Evolutionary conservation across 2,113 vertebrate genomes (phyloP).

Genomic region (Bubo scandiacus): DNA sequence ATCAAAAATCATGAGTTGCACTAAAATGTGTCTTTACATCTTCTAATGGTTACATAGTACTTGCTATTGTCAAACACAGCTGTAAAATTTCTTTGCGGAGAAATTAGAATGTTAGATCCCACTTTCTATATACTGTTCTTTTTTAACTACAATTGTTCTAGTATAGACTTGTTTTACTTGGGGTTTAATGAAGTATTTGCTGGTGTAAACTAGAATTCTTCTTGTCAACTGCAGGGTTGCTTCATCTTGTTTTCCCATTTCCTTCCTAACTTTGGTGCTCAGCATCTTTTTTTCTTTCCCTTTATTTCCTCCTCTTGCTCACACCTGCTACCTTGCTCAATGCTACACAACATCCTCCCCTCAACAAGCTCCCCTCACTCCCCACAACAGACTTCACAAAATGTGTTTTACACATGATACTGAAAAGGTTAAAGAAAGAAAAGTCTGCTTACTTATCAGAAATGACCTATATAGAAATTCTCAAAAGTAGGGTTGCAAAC

Average conservation of each 20-base stretch:
- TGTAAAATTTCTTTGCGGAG: conserved; percentile 6
- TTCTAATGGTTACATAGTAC: neutral
- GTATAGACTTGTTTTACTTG: neutral
- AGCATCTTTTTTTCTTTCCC: neutral
- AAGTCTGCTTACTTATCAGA: neutral
- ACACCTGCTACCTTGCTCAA: neutral
- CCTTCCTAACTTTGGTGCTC: neutral
- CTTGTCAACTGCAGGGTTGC: neutral
- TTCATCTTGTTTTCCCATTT: conserved; percentile 3
- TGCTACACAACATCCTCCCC: neutral
- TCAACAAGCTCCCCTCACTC: neutral
- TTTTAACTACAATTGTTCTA: neutral
- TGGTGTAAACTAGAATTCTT: neutral
- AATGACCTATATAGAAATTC: neutral
- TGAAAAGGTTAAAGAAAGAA: neutral
- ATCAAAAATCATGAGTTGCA: neutral
- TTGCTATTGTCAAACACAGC: neutral
- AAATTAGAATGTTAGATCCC: neutral
- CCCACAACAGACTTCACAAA: neutral
- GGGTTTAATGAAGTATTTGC: neutral
- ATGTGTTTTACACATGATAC: fast-evolving
- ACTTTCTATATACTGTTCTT: neutral
- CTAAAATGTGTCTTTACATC: neutral
- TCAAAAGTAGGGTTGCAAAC: neutral
- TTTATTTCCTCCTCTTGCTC: neutral